phyloP scores from a whole-genome alignment of 2,797 vertebrate genomes.

The Lacerta agilis region DNA sequence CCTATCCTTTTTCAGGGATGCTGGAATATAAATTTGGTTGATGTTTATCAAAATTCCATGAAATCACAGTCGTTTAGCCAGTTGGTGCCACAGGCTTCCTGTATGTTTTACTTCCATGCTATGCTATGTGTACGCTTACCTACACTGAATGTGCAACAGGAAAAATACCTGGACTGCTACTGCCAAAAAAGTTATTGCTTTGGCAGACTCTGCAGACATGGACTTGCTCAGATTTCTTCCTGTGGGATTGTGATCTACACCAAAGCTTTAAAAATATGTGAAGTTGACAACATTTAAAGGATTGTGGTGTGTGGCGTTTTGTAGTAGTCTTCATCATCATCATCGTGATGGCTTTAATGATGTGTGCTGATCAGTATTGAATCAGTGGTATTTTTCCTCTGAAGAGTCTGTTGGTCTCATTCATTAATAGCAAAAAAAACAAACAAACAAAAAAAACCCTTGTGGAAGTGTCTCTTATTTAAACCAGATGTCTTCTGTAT shows the following conservation, averaged over 20 bases:
- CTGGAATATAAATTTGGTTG: background rate
- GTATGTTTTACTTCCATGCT: background rate
- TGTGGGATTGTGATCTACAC: background rate
- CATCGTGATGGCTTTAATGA: background rate
- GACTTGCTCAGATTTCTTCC: background rate
- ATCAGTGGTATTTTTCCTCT: background rate
- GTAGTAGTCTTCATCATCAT: background rate
- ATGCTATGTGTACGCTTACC: background rate
- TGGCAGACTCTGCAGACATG: background rate
- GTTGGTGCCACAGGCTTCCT: background rate
- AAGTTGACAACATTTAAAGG: background rate
- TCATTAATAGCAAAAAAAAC: background rate
- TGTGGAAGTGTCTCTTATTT: slow-evolving; percentile 4
- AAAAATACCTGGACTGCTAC: too few relatives aligned
- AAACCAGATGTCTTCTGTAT: slow-evolving; percentile 8
- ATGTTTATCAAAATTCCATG: background rate
- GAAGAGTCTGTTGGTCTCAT: slow-evolving; percentile 4
- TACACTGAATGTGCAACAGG: background rate
- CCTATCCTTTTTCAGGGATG: background rate
- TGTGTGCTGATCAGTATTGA: background rate
- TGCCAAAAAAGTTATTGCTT: background rate
- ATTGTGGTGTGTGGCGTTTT: background rate
- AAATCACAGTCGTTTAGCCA: background rate
- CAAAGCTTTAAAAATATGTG: background rate
- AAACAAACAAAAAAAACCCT: background rate